These are phyloP conservation scores for Sminthurides aquaticus DNA, from an alignment of 2,888 invertebrate species.

Conservation along the genomic window DNA sequence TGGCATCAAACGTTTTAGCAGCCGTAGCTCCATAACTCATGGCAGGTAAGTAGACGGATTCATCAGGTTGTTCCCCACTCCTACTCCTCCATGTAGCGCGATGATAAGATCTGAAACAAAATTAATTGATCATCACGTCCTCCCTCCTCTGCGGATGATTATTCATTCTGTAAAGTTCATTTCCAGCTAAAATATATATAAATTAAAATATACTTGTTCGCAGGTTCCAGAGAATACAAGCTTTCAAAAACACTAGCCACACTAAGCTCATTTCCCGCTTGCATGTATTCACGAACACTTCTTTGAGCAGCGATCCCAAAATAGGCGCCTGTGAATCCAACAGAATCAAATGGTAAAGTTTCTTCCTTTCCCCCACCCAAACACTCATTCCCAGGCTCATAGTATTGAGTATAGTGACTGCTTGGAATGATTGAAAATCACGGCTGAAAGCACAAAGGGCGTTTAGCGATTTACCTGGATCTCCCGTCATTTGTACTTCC, in stretches of 20 bases:
- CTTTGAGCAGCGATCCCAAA: constrained; percentile 50
- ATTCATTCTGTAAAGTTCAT: no score
- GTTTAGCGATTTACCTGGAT: constrained; percentile 46
- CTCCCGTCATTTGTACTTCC: constrained; percentile 49
- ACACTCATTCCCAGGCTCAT: no score
- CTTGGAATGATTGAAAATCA: no score
- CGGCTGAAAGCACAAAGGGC: neutral
- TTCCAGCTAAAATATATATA: no score
- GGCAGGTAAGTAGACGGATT: constrained; percentile 47
- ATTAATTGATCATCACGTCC: neutral
- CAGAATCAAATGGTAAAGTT: no score
- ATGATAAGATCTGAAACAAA: constrained; percentile 43
- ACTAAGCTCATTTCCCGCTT: constrained; percentile 48
- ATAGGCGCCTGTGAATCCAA: constrained; percentile 49
- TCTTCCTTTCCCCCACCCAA: no score
- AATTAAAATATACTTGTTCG: constrained; percentile 45
- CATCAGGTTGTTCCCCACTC: constrained; percentile 44
- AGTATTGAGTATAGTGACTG: no score
- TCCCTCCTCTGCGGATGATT: no score
- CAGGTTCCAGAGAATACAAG: constrained; percentile 45
- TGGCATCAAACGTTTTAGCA: constrained; percentile 50
- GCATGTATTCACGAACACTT: constrained; percentile 44
- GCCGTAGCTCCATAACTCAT: constrained; percentile 52
- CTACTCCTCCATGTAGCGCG: constrained; percentile 44
- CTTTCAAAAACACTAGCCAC: constrained; percentile 45